These are phyloP conservation scores for Ernsta delagoae DNA, from an alignment of 2,888 invertebrate species.

Conservation along the genomic window DNA sequence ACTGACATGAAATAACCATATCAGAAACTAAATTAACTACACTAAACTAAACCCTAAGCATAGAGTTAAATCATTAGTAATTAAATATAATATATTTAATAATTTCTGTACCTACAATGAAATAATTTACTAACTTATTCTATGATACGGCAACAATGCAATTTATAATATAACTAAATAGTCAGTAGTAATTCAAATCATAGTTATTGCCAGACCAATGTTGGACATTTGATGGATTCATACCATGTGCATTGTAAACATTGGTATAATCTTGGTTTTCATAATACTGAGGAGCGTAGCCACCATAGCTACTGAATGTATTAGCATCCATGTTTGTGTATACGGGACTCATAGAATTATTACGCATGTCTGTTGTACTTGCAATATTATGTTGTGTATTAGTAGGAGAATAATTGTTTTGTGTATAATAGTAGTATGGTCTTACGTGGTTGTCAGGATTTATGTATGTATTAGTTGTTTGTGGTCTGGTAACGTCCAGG, in stretches of 20 bases:
- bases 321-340: constrained; percentile 11
- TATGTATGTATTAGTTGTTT: not conserved
- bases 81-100: too few species aligned
- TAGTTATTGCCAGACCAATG: constrained; percentile 44
- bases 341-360: not conserved
- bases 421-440: not conserved
- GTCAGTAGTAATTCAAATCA: not conserved
- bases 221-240: constrained; percentile 14
- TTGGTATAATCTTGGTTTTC: constrained; percentile 3
- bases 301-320: not conserved
- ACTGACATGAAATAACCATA: too few species aligned
- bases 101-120: not conserved
- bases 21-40: too few species aligned
- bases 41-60: too few species aligned
- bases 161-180: not conserved
- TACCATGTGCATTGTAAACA: constrained; percentile 8
- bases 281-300: constrained; percentile 16
- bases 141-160: not conserved
- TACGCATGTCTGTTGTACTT: not conserved
- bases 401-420: not conserved
- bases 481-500: constrained; percentile 11
- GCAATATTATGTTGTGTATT: not conserved
- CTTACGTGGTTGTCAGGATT: not conserved
- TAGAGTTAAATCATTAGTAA: too few species aligned
- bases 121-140: not conserved